A percentile compares a stretch with the other conserved stretches of the same genome.
Evolutionary conservation across 2,888 invertebrate genomes (phyloP).

Genomic region (Brachyptera risi): DNA sequence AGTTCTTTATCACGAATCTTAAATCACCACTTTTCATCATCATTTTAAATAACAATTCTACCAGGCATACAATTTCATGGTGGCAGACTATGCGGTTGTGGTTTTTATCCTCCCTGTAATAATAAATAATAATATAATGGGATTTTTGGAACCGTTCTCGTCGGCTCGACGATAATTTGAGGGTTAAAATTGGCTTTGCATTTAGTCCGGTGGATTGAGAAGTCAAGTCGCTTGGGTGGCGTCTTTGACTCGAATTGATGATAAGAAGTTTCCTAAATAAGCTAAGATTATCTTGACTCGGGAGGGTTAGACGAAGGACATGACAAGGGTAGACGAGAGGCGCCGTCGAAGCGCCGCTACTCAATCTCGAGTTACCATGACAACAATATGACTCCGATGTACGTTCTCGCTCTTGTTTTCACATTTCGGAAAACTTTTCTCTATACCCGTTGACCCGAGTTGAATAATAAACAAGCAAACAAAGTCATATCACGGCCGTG

Average conservation of each 20-base stretch:
- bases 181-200: constrained; percentile 10
- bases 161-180: neutral
- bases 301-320: neutral
- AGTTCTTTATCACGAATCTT: neutral
- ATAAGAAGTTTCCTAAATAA: constrained; percentile 12
- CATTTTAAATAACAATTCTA: neutral
- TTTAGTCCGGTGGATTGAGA: constrained; percentile 7
- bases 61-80: neutral
- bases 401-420: neutral
- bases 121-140: neutral
- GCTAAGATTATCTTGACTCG: constrained; percentile 13
- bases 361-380: neutral
- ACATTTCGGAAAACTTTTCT: neutral
- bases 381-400: constrained; percentile 4
- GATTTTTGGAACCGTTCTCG: neutral
- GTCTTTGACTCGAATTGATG: constrained; percentile 19
- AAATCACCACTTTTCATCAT: neutral
- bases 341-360: neutral
- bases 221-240: neutral
- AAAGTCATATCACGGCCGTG: neutral
- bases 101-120: neutral
- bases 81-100: neutral
- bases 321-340: neutral
- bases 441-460: constrained; percentile 9
- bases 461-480: constrained; percentile 8